Conservation (phyloP, 2,797 vertebrate genomes). For the Phrynocephalus forsythii region DNA sequence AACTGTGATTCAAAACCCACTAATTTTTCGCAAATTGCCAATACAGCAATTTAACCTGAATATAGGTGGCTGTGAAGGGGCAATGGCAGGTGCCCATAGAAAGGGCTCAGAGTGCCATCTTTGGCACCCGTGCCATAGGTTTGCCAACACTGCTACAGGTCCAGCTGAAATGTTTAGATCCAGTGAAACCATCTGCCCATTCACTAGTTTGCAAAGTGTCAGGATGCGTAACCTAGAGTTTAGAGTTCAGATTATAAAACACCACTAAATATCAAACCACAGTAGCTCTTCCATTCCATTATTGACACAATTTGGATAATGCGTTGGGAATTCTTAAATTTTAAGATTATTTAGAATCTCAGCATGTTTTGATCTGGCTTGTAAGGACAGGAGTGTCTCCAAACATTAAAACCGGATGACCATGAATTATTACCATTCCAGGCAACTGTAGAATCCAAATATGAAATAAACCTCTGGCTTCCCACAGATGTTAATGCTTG, state of each 20-base stretch:
- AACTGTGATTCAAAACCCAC: too few relatives aligned
- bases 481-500: conserved; percentile 16
- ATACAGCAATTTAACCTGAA: too few relatives aligned
- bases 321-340: neutral
- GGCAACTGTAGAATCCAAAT: neutral
- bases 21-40: too few relatives aligned
- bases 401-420: neutral
- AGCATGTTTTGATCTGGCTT: neutral
- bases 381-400: neutral
- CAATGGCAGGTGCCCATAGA: too few relatives aligned
- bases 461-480: conserved; percentile 11
- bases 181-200: neutral
- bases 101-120: too few relatives aligned
- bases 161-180: conserved; percentile 17
- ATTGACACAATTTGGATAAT: neutral
- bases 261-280: too few relatives aligned
- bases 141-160: neutral
- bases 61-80: too few relatives aligned
- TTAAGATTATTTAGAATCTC: neutral
- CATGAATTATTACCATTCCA: neutral
- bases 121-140: too few relatives aligned
- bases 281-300: too few relatives aligned
- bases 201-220: neutral
- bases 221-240: neutral
- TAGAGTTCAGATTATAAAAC: neutral